Evolutionary conservation across 1,140 invertebrate species (phyloP), one percentile per base, ranked within the genome.

Genomic region (Rhagoletis pomonella): DNA sequence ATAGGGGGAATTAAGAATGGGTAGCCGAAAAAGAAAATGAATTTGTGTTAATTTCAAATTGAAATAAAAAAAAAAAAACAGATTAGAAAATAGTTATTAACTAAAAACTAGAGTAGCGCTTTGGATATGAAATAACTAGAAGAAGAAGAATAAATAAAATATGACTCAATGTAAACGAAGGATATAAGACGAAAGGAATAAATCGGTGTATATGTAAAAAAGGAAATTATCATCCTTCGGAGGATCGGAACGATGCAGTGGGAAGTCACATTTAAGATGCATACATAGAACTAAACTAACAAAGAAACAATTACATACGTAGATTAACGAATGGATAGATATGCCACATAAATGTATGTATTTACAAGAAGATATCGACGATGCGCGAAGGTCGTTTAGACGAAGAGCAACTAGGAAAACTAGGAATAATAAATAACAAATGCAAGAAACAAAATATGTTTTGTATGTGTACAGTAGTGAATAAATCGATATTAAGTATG

Each of bases 391-490:
- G 29, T 29, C 12, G 58, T 59, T 62, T 62, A 62, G 9, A 62
- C 4, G 17, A 62, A 62, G 12, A 62, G 60, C 60, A 62, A 14
- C 4, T 47, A 39, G 42, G 12, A 2, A 50, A 87, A 67, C 47
- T 65, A 58, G 44, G 10, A 87, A 87, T 44, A 67, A 39, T 19
- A 65, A 47, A 81, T 81, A 81, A 55, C 6, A 55, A 81, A 55
- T 9, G 42, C 47, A 81, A 81, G 6, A 81, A 81, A 81, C 17
- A n/a, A 81, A 81, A 64, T 87, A 67, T 87, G 86, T 87, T 67
- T 87, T 87, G 17, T 87, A 87, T 87, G 86, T 87, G 86, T 87
- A 87, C 86, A 87, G 86, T 87, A 87, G 86, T 87, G 60, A 64
- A 65, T 87, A 87, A 87, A 47, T 84, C n/a, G 39, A 67, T 67